Evolutionary conservation across 2,113 vertebrate species (phyloP).

Genomic region (Capra hircus): DNA sequence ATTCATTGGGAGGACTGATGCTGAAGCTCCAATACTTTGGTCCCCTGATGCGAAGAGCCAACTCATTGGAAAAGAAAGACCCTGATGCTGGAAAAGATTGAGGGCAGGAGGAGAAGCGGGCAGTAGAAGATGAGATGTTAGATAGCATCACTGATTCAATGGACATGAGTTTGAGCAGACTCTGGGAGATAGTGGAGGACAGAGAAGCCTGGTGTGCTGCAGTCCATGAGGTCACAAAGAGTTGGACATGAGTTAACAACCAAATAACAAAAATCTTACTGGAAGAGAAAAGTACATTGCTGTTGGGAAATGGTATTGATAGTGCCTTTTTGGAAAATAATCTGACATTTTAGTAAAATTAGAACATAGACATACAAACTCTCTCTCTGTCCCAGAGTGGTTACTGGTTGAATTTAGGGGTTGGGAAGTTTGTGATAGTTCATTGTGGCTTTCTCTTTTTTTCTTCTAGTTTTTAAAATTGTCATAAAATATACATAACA

Average conservation of each 20-base stretch:
- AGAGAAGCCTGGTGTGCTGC: neutral
- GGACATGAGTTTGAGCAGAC: neutral
- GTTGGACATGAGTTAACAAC: neutral
- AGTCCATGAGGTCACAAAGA: neutral
- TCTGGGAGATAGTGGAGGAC: neutral
- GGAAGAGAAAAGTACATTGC: neutral
- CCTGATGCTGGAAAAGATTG: neutral
- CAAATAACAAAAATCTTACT: neutral
- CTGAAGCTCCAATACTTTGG: no score
- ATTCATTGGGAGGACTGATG: no score
- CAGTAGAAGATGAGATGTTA: neutral
- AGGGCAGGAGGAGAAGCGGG: neutral
- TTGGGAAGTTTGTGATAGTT: neutral
- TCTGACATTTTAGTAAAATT: neutral
- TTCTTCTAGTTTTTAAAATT: neutral
- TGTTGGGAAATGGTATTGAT: neutral
- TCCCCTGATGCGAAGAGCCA: no score
- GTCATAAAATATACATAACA: neutral
- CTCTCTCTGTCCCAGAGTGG: neutral
- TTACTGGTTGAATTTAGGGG: neutral
- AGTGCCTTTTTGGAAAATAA: neutral
- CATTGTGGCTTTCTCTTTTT: neutral
- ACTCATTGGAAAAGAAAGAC: no score
- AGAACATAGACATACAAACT: neutral
- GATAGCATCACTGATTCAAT: neutral